Evolutionary conservation across 2,797 vertebrate species (phyloP), one percentile per base, ranked within the genome.

Genomic region (Erpetoichthys calabaricus): DNA sequence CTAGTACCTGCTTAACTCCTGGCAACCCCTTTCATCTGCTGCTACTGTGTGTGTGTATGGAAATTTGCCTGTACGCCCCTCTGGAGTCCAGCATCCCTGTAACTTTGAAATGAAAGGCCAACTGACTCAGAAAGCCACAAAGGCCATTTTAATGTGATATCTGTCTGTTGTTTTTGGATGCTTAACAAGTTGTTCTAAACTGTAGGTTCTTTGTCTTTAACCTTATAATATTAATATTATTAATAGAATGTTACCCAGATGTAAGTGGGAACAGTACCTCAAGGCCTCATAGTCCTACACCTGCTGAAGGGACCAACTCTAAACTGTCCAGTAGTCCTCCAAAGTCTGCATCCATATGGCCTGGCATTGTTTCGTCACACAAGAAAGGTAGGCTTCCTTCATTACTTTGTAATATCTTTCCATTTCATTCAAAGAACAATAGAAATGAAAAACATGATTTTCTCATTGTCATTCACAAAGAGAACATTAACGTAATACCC

Each of bases 291-390:
- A 89, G 75, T 62, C 78, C 87, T 1, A 67, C 74, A 56, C 67
- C 76, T 50, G 79, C 73, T 65, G 94, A 97, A 62, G 82, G 71
- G 53, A 66, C 84, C 58, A 75, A 76, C 68, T 62, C 84, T 60
- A 92, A 89, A 70, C 79, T 93, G 62, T 94, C 91, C 66, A 77
- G 73, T 82, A 94, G 91, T 66, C 90, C 91, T 3, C 91, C 91
- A 53, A 97, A 92, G 71, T 82, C 87, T 43, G 71, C 78, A 60
- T 82, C 77, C 3, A 73, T 86, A 0, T 97, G 90, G 87, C 80
- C 89, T 42, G 86, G 81, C 10, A 64, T 92, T 51, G 82, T 78
- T 65, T 66, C 86, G 4, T 67, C 80, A 58, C 91, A 93, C 70
- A 98, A 94, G 74, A 98, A 97, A 93, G 91, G 95, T 99, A 86